Conservation (phyloP, 2,888 invertebrate genomes). For the Pecten maximus region DNA sequence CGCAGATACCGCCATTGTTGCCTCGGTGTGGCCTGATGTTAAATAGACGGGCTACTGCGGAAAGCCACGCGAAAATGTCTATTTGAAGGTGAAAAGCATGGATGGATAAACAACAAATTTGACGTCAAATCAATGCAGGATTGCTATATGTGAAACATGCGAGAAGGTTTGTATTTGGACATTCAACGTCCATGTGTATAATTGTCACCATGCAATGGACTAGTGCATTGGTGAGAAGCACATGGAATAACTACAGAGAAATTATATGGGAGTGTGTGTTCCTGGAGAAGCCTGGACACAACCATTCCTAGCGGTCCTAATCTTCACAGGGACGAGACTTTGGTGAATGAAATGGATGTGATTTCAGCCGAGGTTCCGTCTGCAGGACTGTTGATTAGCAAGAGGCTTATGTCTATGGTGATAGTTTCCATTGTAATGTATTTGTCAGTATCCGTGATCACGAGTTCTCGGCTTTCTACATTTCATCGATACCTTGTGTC, state of each 20-base stretch:
- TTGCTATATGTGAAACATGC: background rate
- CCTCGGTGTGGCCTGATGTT: constrained; percentile 6
- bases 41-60: background rate
- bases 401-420: background rate
- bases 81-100: constrained; percentile 25
- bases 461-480: background rate
- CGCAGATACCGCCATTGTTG: background rate
- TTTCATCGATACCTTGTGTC: background rate
- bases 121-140: background rate
- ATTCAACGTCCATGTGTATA: background rate
- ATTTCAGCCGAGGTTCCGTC: background rate
- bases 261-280: background rate
- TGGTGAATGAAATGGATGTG: background rate
- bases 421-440: background rate
- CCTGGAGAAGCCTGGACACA: background rate
- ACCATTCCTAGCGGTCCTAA: background rate
- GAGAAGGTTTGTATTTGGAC: background rate
- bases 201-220: background rate
- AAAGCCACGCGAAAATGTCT: background rate
- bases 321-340: background rate
- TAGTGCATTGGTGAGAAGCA: background rate
- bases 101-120: background rate
- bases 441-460: background rate
- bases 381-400: background rate
- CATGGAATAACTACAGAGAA: background rate